Evolutionary conservation across 2,888 invertebrate species (phyloP).

Genomic region (Epirrita christyi): DNA sequence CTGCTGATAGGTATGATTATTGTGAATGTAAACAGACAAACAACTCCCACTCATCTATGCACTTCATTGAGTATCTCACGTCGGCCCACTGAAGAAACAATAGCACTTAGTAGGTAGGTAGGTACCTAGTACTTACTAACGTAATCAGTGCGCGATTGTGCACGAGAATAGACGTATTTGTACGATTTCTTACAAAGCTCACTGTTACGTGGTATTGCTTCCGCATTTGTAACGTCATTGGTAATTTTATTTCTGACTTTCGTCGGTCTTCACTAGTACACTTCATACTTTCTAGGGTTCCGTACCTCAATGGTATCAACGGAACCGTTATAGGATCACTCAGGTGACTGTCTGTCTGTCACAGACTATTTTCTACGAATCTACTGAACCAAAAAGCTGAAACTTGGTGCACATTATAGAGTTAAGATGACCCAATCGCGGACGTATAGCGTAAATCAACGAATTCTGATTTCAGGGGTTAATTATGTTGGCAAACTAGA

Average conservation of each 20-base stretch:
- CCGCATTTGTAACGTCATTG: slow-evolving; percentile 41
- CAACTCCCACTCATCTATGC: slow-evolving; percentile 16
- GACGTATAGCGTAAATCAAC: no score
- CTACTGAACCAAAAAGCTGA: no score
- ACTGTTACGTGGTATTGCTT: slow-evolving; percentile 51
- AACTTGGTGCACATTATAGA: no score
- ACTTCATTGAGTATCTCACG: slow-evolving; percentile 45
- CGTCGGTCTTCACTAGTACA: slow-evolving; percentile 20
- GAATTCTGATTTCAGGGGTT: no score
- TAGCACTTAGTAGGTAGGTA: background rate
- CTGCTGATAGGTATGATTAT: slow-evolving; percentile 25
- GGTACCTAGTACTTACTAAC: background rate
- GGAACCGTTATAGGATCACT: no score
- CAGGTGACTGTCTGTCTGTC: no score
- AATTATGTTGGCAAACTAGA: no score
- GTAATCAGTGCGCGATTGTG: slow-evolving; percentile 31
- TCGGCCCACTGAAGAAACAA: slow-evolving; percentile 37
- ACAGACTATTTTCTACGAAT: no score
- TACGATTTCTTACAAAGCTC: slow-evolving; percentile 50
- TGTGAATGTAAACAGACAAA: slow-evolving; percentile 15
- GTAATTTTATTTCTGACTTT: slow-evolving; percentile 38
- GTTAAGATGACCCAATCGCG: no score
- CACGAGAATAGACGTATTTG: slow-evolving; percentile 52
- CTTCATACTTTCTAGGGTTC: no score
- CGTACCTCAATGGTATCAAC: no score